Evolutionary conservation across 2,113 vertebrate genomes (phyloP).

Genomic region (Corythaixoides concolor): DNA sequence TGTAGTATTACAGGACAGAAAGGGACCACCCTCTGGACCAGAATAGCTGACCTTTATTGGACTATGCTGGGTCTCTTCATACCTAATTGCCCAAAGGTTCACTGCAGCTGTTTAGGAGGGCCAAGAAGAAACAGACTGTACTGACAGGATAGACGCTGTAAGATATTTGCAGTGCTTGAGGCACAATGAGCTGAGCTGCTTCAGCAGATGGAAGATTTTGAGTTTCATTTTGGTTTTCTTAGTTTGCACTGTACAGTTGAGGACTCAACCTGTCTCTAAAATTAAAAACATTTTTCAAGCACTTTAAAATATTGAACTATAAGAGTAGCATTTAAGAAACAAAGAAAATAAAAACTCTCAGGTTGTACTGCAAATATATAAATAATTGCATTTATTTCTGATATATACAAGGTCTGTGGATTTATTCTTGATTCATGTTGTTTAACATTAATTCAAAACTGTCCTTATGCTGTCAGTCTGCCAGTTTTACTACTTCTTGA

Average conservation of each 20-base stretch:
- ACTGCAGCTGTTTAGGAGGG: neutral
- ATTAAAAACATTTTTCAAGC: neutral
- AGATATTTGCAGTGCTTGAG: neutral
- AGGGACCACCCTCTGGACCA: neutral
- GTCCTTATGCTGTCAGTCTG: neutral
- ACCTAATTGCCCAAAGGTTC: neutral
- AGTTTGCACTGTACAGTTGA: neutral
- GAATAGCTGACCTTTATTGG: neutral
- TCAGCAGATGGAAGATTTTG: neutral
- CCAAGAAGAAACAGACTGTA: neutral
- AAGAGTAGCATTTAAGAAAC: neutral
- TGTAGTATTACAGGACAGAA: neutral
- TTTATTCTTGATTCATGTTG: neutral
- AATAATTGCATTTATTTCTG: neutral
- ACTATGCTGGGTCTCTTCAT: neutral
- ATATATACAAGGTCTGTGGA: neutral
- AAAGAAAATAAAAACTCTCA: neutral
- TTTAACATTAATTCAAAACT: neutral
- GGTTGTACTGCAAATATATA: neutral
- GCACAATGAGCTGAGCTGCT: neutral
- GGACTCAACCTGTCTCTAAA: neutral
- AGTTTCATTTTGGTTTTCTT: neutral
- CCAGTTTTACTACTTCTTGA: neutral
- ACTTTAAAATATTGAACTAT: neutral
- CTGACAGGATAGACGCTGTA: neutral